A percentile compares a stretch with the other conserved stretches of the same genome.
Conservation (phyloP, 2,797 vertebrate species). For the Podargus strigoides region DNA sequence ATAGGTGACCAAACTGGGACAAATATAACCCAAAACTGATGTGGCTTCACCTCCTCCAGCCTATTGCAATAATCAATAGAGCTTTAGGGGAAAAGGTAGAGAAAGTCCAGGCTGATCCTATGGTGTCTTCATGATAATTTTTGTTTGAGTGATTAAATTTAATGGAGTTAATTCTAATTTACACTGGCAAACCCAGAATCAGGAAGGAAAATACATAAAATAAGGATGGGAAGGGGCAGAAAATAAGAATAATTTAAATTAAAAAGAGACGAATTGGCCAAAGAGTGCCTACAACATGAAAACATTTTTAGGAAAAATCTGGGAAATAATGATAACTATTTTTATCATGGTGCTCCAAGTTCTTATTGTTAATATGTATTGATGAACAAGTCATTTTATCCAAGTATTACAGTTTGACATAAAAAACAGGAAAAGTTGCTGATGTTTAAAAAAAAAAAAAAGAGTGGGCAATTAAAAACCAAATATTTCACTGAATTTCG, state of each 20-base stretch:
- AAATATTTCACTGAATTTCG: background rate
- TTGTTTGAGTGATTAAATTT: background rate
- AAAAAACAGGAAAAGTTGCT: accelerated
- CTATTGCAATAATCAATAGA: background rate
- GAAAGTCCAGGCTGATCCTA: background rate
- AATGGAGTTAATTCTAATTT: background rate
- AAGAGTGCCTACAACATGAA: background rate
- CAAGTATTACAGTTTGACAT: background rate
- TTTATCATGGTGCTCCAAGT: background rate
- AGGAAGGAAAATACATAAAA: background rate
- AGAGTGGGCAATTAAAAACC: accelerated
- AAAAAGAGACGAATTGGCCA: background rate
- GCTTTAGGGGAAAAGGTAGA: background rate
- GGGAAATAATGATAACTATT: background rate
- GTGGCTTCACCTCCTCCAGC: background rate
- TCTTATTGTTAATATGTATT: background rate
- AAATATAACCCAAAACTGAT: background rate
- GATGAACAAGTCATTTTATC: background rate
- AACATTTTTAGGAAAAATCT: background rate
- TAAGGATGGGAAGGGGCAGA: background rate
- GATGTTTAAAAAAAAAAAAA: no score
- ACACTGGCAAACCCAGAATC: background rate
- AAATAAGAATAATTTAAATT: background rate
- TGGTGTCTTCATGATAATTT: background rate
- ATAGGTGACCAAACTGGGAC: background rate